Base-by-base conservation (phyloP, 2,888 invertebrate species). In the Eurytoma californica region DNA sequence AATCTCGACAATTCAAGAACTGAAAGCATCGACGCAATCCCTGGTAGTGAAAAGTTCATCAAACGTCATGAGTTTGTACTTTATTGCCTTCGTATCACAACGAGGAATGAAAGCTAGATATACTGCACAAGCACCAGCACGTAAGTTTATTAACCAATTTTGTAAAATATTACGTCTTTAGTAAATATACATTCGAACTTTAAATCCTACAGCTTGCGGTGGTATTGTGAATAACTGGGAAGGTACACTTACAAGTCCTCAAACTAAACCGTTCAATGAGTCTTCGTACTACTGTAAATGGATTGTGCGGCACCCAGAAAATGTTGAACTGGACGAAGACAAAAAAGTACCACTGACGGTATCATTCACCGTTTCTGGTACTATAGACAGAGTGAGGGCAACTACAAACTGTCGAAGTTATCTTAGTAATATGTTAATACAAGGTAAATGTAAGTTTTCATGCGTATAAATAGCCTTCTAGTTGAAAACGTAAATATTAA, bases 101-200 rank as follows among this genome's bases (percentile, higher is more conserved):
- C 92, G 94, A 78, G 95, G 96, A 18, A 95, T 97, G 86, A 94
- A 93, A 89, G 92, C 95, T 0, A 92, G 91, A 68, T 97, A 94
- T 87, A 91, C 91, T 16, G 94, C 95, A 0, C 90, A 93, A 72
- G 92, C 94, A 84, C 91, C 92, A 39, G 91, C 93, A 70, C 91
- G 95, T 93, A 91, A 91, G 84, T 87, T 84, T 24, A 87, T 0
- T 16, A 69, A 18, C 9, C 39, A 60, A 63, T 47, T 9, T 9
- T 47, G 0, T 47, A 39, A 70, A 72, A 53, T 2, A 39, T 9
- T 39, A n/a, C n/a, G n/a, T n/a, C n/a, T n/a, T n/a, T n/a, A n/a
- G n/a, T n/a, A n/a, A n/a, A n/a, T n/a, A n/a, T n/a, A n/a, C n/a
- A n/a, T n/a, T n/a, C n/a, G n/a, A n/a, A n/a, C n/a, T n/a, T 60